phyloP scores from a whole-genome alignment of 2,113 vertebrate species.

The Budorcas taxicolor region DNA sequence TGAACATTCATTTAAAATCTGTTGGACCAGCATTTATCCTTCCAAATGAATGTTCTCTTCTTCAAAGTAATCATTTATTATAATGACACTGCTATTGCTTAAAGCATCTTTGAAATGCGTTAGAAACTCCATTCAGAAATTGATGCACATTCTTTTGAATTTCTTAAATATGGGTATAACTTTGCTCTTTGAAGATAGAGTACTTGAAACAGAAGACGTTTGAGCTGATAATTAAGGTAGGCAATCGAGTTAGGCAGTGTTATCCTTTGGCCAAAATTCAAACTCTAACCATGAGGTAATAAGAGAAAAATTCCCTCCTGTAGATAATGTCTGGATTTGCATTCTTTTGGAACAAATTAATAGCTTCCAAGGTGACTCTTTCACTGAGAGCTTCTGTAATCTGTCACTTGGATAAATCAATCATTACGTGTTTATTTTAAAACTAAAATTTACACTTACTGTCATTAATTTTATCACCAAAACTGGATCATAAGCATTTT shows the following conservation, averaged over 20 bases:
- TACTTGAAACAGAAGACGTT: slow-evolving; percentile 9
- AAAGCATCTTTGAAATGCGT: slow-evolving; percentile 27
- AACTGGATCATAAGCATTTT: not conserved
- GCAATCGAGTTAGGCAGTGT: not conserved
- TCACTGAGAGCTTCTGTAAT: not conserved
- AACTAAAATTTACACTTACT: not conserved
- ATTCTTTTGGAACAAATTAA: slow-evolving; percentile 20
- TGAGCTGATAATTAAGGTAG: not conserved
- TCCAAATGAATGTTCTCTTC: not conserved
- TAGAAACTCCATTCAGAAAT: not conserved
- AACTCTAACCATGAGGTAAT: not conserved
- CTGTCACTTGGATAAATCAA: not conserved
- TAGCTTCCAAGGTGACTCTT: not conserved
- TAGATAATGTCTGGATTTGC: not conserved
- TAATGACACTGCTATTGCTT: not conserved
- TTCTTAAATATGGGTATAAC: not conserved
- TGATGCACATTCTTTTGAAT: not conserved
- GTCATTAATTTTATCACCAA: not conserved
- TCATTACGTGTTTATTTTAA: not conserved
- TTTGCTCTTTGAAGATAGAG: slow-evolving; percentile 10
- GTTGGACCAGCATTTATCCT: not conserved
- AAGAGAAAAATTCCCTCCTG: not conserved
- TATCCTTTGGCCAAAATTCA: slow-evolving; percentile 11
- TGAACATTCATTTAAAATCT: not conserved
- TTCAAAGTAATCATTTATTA: slow-evolving; percentile 28